Evolutionary conservation across 2,113 vertebrate genomes (phyloP).

Genomic region (Ornithorhynchus anatinus): DNA sequence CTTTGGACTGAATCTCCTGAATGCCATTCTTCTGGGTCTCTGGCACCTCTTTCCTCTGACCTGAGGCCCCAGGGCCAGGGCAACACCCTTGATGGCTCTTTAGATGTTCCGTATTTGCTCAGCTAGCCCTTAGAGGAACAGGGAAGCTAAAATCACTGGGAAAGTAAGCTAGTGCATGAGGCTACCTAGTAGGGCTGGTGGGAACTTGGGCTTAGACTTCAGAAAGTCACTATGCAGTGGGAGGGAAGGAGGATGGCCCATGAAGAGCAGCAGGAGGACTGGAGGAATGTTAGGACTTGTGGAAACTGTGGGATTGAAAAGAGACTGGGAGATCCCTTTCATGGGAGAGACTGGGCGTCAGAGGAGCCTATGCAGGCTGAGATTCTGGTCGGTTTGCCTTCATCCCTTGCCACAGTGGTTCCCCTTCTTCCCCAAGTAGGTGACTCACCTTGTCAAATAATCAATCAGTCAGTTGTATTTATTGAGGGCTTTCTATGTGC

Average conservation of each 20-base stretch:
- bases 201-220: not conserved
- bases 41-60: too few species aligned
- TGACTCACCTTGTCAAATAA: too few species aligned
- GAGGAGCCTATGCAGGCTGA: too few species aligned
- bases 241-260: not conserved
- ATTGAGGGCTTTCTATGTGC: too few species aligned
- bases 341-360: too few species aligned
- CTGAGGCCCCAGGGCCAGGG: not conserved
- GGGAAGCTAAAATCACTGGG: slow-evolving; percentile 30
- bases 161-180: slow-evolving; percentile 30
- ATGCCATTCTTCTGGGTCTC: too few species aligned
- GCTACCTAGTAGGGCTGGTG: not conserved
- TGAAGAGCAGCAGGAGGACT: not conserved
- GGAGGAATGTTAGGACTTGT: not conserved
- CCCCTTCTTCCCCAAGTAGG: too few species aligned
- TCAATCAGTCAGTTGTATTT: too few species aligned
- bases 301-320: not conserved
- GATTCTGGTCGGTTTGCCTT: too few species aligned
- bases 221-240: not conserved
- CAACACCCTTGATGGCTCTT: slow-evolving; percentile 19
- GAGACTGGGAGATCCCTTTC: too few species aligned
- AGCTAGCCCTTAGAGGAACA: slow-evolving; percentile 37
- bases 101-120: slow-evolving; percentile 37
- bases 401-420: too few species aligned
- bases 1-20: too few species aligned